Percentiles rank a stretch among this genome's conserved stretches.
Evolutionary conservation across 1,140 invertebrate species (phyloP).

Genomic region (Drosophila littoralis): DNA sequence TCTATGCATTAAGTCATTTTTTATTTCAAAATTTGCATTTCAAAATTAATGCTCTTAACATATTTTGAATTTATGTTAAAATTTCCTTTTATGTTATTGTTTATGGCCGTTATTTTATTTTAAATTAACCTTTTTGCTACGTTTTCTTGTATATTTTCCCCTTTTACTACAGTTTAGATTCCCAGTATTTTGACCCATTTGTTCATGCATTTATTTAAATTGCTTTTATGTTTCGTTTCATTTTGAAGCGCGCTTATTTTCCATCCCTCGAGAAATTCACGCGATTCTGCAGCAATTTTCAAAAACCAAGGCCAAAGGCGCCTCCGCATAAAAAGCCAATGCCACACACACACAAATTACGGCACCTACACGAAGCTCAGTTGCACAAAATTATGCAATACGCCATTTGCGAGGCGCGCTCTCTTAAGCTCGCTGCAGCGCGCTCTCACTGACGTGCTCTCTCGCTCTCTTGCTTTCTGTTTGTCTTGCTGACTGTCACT

Average conservation of each 20-base stretch:
- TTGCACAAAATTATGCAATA: slow-evolving; percentile 81
- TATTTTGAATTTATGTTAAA: no score
- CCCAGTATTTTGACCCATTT: not conserved
- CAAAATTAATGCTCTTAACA: not conserved
- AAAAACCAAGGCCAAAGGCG: slow-evolving; percentile 72
- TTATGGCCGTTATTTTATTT: no score
- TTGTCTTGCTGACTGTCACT: not conserved
- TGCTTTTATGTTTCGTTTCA: not conserved
- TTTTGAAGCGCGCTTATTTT: not conserved
- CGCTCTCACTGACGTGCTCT: slow-evolving; percentile 36
- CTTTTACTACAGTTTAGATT: no score
- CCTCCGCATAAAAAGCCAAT: slow-evolving; percentile 50
- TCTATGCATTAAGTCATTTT: no score
- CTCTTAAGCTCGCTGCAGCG: slow-evolving; percentile 28
- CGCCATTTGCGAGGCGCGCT: slow-evolving; percentile 35
- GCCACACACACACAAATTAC: slow-evolving; percentile 31
- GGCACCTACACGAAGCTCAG: slow-evolving; percentile 36
- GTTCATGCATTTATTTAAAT: not conserved
- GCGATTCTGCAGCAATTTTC: slow-evolving; percentile 6
- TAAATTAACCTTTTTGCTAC: no score
- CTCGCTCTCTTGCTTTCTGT: not conserved
- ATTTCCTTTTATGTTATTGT: no score
- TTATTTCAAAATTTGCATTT: not conserved
- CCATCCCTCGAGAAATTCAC: slow-evolving; percentile 21
- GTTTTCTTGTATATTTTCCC: no score